Base-by-base conservation (phyloP, 2,888 invertebrate genomes). In the Ornithoptera priamus region DNA sequence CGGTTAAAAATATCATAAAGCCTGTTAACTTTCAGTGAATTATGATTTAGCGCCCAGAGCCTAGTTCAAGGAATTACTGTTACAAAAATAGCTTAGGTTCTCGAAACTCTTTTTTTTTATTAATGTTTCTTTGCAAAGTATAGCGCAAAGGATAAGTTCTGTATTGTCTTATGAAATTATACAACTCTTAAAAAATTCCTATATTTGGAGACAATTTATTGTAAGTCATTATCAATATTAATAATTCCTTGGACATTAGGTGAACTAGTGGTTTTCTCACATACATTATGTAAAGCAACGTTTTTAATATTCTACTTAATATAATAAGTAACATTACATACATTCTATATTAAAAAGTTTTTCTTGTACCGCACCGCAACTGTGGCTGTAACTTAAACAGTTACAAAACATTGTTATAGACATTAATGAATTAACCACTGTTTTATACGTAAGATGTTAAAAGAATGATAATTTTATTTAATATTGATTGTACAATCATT, bases 231-330 rank as follows among this genome's bases (percentile, higher is more conserved):
- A 39, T 39, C 39, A 39, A 39, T 39, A 39, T 39, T 39, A 39
- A 39, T 39, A 68, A 42, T 66, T 64, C 61, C 60, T 65, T 65
- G 53, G 42, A 61, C 24, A 18, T 46, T 57, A 66, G 62, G 66
- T 66, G 58, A 39, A 58, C 66, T 70, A 65, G 66, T 70, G 39
- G 62, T 46, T 66, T 36, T 17, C 30, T 61, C 46, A 39, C 62
- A 7, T 57, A 62, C 65, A 20, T 66, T 62, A 65, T 62, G 53
- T 62, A 24, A 39, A 18, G 62, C 58, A 62, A 66, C 30, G 36
- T 66, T 69, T 39, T 66, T 22, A 56, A 67, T 42, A 66, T 50
- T 59, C 69, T 66, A 66, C 42, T 59, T 68, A 68, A 69, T 65
- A 61, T 57, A 62, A 30, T 57, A 57, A 56, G n/a, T n/a, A 68